Conservation (phyloP, 2,797 vertebrate genomes). For the Oophaga sylvatica region DNA sequence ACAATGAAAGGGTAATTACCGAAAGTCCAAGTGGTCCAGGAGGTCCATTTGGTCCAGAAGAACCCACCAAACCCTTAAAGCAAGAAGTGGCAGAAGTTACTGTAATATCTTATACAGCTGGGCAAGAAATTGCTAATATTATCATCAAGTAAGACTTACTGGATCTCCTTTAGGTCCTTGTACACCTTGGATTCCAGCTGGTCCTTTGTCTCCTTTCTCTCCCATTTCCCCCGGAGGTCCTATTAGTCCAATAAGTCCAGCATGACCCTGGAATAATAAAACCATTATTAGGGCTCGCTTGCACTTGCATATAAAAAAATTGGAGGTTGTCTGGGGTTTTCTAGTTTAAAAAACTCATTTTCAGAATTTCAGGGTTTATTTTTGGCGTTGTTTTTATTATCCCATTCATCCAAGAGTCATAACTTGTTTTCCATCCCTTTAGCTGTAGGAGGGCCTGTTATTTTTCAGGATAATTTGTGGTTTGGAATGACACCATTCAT, state of each 20-base stretch:
- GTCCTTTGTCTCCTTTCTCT: constrained; percentile 90
- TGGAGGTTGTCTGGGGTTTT: not conserved
- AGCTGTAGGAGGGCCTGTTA: too few relatives aligned
- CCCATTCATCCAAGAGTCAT: too few relatives aligned
- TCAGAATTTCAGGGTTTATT: too few relatives aligned
- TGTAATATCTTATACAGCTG: not conserved
- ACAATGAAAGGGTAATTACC: constrained; percentile 74
- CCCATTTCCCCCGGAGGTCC: constrained; percentile 89
- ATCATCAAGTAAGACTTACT: constrained; percentile 69
- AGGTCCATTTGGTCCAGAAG: constrained; percentile 79
- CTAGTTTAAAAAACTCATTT: not conserved
- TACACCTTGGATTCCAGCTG: constrained; percentile 83
- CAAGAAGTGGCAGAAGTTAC: constrained; percentile 35
- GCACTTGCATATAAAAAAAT: too few relatives aligned
- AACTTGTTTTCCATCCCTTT: too few relatives aligned
- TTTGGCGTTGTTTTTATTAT: too few relatives aligned
- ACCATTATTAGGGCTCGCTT: not conserved
- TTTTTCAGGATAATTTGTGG: too few relatives aligned
- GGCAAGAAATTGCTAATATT: not conserved
- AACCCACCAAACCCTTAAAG: constrained; percentile 77
- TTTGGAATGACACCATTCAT: too few relatives aligned
- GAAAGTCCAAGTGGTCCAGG: constrained; percentile 81
- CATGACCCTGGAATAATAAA: constrained; percentile 80
- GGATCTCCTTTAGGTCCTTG: constrained; percentile 85
- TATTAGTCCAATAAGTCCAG: constrained; percentile 86